Evolutionary conservation across 2,797 vertebrate species (phyloP).

Genomic region (Coregonus ussuriensis): DNA sequence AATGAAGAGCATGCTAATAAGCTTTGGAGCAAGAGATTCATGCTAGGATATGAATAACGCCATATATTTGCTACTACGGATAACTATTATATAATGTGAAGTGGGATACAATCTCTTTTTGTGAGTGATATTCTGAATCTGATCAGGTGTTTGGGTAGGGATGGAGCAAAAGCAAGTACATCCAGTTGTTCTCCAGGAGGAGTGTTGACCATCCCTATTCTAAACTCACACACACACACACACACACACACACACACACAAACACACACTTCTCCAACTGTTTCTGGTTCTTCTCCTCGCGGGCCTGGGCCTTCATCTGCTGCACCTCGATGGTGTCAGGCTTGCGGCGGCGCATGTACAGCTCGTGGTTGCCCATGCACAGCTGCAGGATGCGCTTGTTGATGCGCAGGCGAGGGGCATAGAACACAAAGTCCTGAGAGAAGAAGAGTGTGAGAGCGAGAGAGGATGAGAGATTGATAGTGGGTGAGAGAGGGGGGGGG

Average conservation of each 20-base stretch:
- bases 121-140: neutral
- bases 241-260: slow-evolving; percentile 47
- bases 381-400: slow-evolving; percentile 97
- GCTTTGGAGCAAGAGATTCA: neutral
- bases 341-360: slow-evolving; percentile 94
- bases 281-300: slow-evolving; percentile 92
- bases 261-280: slow-evolving; percentile 81
- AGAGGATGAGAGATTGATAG: neutral
- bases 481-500: neutral
- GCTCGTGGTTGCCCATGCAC: slow-evolving; percentile 96
- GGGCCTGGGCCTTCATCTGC: slow-evolving; percentile 97
- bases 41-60: neutral
- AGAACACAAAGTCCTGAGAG: slow-evolving; percentile 92
- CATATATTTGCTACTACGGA: neutral
- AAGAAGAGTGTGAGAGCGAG: slow-evolving; percentile 10
- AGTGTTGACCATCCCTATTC: too few species aligned
- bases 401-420: slow-evolving; percentile 89
- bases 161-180: neutral
- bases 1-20: neutral
- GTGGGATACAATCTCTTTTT: neutral
- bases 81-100: neutral
- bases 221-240: slow-evolving; percentile 5
- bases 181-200: neutral
- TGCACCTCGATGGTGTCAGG: slow-evolving; percentile 97
- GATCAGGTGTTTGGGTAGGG: neutral